Evolutionary conservation across 2,113 vertebrate species (phyloP), one percentile per base, ranked within the genome.

Genomic region (Plecturocebus donacophilus): DNA sequence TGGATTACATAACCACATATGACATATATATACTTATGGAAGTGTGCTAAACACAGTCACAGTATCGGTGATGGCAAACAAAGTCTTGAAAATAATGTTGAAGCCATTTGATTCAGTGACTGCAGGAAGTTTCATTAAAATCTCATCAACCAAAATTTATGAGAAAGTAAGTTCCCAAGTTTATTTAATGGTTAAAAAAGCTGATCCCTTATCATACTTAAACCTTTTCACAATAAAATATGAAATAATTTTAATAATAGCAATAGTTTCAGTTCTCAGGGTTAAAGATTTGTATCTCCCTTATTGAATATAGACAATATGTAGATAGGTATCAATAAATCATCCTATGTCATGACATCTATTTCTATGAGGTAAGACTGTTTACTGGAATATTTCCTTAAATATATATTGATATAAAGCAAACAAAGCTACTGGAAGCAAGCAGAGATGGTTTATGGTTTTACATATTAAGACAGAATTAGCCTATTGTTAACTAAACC

Each of bases 101-200:
- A 87, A 91, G 21, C 5, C 32, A 66, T 79, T 90, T 87, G 76
- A 66, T 79, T 77, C 20, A n/a, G 8, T 93, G 45, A 42, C 19
- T 88, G 10, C 14, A 70, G 75, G 17, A 80, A 49, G 16, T 80
- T 96, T 76, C 38, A 83, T 64, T 82, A 89, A 94, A 96, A 79
- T 56, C 3, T 40, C 25, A 54, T 38, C 42, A 81, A 25, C 6
- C 23, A 66, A 90, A 87, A 71, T 88, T 73, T 89, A 95, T 38
- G 25, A 52, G 11, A 56, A 77, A 79, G 52, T 20, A 85, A 68
- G 49, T 83, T 92, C 7, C 20, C n/a, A 84, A 32, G 9, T 83
- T 68, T 19, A 25, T 87, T 64, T 76, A 35, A 80, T 93, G 8
- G 9, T 68, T 96, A 75, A 70, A 30, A 49, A 91, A 45, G 9